phyloP scores from a whole-genome alignment of 2,797 vertebrate genomes.

The Chelmon rostratus region DNA sequence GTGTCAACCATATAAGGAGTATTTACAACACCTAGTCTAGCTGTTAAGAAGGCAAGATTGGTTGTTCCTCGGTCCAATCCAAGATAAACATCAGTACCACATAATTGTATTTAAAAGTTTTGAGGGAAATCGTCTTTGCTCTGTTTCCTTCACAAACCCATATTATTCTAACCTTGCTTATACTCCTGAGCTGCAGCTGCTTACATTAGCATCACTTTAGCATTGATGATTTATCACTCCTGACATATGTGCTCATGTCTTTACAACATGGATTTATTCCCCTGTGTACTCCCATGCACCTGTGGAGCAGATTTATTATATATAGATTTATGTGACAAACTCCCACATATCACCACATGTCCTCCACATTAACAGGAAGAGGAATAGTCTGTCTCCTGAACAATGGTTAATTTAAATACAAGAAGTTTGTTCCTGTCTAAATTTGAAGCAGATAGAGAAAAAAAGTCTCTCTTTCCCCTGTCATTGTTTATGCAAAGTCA shows the following conservation, averaged over 20 bases:
- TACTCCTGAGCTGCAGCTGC: slow-evolving; percentile 47
- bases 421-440: slow-evolving; percentile 36
- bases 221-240: slow-evolving; percentile 56
- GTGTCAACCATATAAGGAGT: not conserved
- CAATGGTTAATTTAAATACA: slow-evolving; percentile 38
- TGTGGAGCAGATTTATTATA: slow-evolving; percentile 63
- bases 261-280: slow-evolving; percentile 56
- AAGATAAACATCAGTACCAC: slow-evolving; percentile 5
- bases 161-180: slow-evolving; percentile 7
- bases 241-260: slow-evolving; percentile 62
- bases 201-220: slow-evolving; percentile 42
- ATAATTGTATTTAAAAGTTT: not conserved
- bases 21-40: not conserved
- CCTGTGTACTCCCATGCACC: slow-evolving; percentile 44
- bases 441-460: slow-evolving; percentile 40
- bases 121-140: slow-evolving; percentile 13
- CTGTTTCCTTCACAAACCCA: not conserved
- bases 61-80: not conserved
- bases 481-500: slow-evolving; percentile 80
- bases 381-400: slow-evolving; percentile 33
- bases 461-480: not conserved
- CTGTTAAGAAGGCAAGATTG: not conserved
- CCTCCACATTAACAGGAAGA: slow-evolving; percentile 51
- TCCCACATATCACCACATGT: slow-evolving; percentile 47
- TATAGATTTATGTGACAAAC: slow-evolving; percentile 10